These are phyloP conservation scores for Thalassarche chlororhynchos DNA, from an alignment of 2,113 vertebrate genomes.

Conservation along the genomic window DNA sequence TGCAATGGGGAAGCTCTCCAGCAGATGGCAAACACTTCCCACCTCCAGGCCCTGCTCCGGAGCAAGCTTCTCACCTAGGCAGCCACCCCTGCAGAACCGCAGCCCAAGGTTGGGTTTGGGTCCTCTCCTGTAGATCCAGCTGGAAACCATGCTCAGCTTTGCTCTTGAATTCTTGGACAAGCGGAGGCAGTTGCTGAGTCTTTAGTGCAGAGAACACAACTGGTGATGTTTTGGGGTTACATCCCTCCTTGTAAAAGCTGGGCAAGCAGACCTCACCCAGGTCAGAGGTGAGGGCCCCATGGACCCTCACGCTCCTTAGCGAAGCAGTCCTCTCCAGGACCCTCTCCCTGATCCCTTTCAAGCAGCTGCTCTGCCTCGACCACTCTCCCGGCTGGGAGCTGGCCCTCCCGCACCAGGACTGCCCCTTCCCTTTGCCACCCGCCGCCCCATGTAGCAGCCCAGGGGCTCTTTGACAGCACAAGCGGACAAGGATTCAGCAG, in stretches of 20 bases:
- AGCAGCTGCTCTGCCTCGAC: not conserved
- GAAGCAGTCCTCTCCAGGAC: not conserved
- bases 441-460: fast-evolving
- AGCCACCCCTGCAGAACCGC: not conserved
- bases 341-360: not conserved
- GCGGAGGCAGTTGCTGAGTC: not conserved
- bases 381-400: not conserved
- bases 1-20: not conserved
- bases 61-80: not conserved
- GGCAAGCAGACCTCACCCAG: not conserved
- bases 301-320: not conserved
- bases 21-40: not conserved
- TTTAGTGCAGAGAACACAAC: not conserved
- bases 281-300: not conserved
- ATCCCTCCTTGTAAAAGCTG: not conserved
- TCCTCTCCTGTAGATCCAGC: not conserved
- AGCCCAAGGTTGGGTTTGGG: not conserved
- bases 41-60: not conserved
- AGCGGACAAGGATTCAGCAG: not conserved
- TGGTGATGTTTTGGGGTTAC: not conserved
- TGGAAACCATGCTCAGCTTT: not conserved
- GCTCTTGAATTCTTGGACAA: not conserved
- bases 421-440: not conserved
- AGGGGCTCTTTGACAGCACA: not conserved
- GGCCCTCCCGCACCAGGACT: not conserved